Conservation (phyloP, 64 coral and sea anemone genomes). For the Montipora capricornis region DNA sequence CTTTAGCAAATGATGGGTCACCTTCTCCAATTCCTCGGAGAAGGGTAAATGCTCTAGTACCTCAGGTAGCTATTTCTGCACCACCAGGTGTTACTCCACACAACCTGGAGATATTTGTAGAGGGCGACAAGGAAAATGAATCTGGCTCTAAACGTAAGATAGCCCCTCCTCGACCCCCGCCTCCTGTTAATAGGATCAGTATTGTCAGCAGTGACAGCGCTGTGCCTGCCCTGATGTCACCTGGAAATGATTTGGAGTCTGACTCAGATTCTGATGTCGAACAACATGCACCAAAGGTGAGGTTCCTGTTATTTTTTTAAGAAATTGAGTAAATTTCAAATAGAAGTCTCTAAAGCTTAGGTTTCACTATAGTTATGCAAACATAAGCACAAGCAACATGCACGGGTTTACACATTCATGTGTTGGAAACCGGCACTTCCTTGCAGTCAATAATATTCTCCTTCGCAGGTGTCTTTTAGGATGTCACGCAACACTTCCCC, state of each 20-base stretch:
- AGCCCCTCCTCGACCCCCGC: constrained; percentile 64
- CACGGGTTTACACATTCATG: too few species aligned
- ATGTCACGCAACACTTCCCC: too few species aligned
- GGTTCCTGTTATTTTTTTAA: neutral
- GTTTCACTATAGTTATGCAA: too few species aligned
- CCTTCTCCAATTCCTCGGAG: neutral
- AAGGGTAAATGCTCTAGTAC: constrained; percentile 12
- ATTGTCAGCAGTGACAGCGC: constrained; percentile 4
- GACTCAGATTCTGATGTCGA: constrained; percentile 32
- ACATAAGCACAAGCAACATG: too few species aligned
- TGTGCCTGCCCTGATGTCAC: neutral
- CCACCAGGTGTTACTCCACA: neutral
- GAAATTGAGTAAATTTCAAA: too few species aligned
- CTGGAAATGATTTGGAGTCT: neutral
- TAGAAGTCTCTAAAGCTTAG: too few species aligned
- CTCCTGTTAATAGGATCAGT: constrained; percentile 28
- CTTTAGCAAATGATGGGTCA: neutral
- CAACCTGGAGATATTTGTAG: constrained; percentile 14
- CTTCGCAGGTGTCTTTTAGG: too few species aligned
- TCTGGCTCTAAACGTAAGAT: constrained; percentile 23
- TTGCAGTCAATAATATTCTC: too few species aligned
- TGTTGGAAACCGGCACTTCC: too few species aligned
- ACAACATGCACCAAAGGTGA: constrained; percentile 4
- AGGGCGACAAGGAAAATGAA: constrained; percentile 8
- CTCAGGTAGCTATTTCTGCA: neutral